Evolutionary conservation across 1,140 invertebrate species (phyloP).

Genomic region (Drosophila kepulauana): DNA sequence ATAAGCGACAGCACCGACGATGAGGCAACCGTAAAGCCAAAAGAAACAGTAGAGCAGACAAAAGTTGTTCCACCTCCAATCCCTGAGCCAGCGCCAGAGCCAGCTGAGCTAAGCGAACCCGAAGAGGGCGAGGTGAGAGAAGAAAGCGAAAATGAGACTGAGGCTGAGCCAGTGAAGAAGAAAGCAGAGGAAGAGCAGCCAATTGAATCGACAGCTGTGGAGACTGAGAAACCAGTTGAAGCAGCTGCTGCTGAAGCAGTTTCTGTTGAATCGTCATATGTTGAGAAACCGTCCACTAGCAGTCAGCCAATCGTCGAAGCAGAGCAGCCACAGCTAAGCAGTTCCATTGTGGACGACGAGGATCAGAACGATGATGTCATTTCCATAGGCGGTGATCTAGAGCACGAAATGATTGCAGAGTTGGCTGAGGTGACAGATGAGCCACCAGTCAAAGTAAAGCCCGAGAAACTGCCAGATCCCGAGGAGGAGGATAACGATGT

Average conservation of each 20-base stretch:
- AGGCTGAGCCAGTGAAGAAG: background rate
- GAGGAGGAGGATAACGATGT: conserved; percentile 77
- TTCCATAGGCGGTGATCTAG: conserved; percentile 78
- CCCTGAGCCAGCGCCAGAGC: conserved; percentile 23
- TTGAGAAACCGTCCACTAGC: background rate
- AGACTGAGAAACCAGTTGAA: background rate
- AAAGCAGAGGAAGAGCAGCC: background rate
- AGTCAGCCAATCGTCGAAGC: background rate
- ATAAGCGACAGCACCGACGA: conserved; percentile 83
- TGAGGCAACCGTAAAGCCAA: conserved; percentile 49
- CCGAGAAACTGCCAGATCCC: conserved; percentile 20
- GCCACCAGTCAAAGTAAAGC: conserved; percentile 24
- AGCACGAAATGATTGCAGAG: conserved; percentile 70
- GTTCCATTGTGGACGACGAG: conserved; percentile 58
- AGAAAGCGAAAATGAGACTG: conserved; percentile 30
- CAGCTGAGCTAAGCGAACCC: conserved; percentile 60
- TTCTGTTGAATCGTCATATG: too few relatives aligned
- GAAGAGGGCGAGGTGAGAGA: conserved; percentile 74
- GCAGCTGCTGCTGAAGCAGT: background rate
- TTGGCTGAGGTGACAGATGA: conserved; percentile 63
- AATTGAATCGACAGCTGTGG: background rate
- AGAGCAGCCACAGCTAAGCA: conserved; percentile 4
- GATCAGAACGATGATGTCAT: conserved; percentile 84
- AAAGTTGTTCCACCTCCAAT: background rate
- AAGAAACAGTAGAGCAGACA: background rate